These are phyloP conservation scores for Ondatra zibethicus DNA, from an alignment of 2,113 vertebrate species.

Conservation along the genomic window DNA sequence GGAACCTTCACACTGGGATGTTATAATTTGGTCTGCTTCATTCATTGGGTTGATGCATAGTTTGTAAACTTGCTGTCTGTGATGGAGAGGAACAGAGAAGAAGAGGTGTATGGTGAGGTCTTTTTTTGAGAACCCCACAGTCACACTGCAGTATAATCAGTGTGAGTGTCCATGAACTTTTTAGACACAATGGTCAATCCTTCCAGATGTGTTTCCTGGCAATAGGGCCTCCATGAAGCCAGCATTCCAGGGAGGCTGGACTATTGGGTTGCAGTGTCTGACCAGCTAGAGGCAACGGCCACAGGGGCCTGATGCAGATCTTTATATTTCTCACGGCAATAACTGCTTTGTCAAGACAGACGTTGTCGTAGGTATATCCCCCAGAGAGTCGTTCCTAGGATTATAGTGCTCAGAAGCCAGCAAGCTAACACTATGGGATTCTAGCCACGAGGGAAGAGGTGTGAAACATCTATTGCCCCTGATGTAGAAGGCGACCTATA, in stretches of 20 bases:
- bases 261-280: background rate
- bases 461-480: background rate
- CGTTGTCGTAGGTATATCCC: rapidly evolving
- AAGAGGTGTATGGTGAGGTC: background rate
- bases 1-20: rapidly evolving
- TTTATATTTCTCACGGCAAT: too few species aligned
- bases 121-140: background rate
- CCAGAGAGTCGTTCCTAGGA: background rate
- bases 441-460: background rate
- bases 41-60: background rate
- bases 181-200: too few species aligned
- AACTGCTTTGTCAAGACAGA: background rate
- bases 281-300: background rate
- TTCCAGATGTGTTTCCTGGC: background rate
- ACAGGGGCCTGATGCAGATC: rapidly evolving
- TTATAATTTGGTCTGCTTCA: background rate
- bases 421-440: too few species aligned
- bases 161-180: background rate
- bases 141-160: background rate
- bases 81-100: too few species aligned
- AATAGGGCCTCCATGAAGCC: background rate
- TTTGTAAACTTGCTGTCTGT: background rate
- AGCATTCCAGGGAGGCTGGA: background rate
- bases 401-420: background rate
- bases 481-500: rapidly evolving